Evolutionary conservation across 2,797 vertebrate species (phyloP), one percentile per base, ranked within the genome.

Genomic region (Chelon auratus): DNA sequence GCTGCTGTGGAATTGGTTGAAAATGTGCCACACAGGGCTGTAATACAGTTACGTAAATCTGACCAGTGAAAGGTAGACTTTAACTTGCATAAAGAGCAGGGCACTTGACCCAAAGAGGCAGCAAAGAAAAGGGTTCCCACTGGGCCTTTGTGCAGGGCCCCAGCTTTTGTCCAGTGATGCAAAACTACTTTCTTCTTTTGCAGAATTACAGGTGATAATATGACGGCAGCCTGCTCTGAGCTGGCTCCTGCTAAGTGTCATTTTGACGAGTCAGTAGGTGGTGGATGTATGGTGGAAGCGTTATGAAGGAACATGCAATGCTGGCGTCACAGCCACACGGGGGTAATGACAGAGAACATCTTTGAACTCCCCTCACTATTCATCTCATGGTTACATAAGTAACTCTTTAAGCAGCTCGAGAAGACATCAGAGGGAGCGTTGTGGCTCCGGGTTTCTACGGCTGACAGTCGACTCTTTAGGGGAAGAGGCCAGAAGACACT

Each of bases 1-100:
- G 90, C 89, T 93, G 93, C 88, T 92, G 85, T 83, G 77, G 86
- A 91, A 90, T 87, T 90, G 81, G 82, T 87, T 87, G 83, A 92
- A 86, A 89, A 80, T 70, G 84, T 92, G 90, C 89, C 90, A 92
- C 82, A 71, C 70, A 68, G 64, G 9, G 17, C 76, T 73, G 77
- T 86, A 85, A 90, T 83, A 64, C 83, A 74, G 89, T 94, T 93
- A 92, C 80, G 55, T 93, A 93, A 95, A 87, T 67, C 61, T 52
- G 58, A 80, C 78, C 63, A 71, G 83, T 81, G 26, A 47, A 63
- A 79, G 62, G 72, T 80, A 40, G 70, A 71, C 60, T 89, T 91
- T 78, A 86, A 89, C 80, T 86, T 68, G 56, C 60, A 76, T 78
- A 77, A 80, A 77, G 87, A 86, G 80, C 77, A 77, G 79, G 78